Base-by-base conservation (phyloP, 2,113 vertebrate genomes). In the Heterotilapia buettikoferi region DNA sequence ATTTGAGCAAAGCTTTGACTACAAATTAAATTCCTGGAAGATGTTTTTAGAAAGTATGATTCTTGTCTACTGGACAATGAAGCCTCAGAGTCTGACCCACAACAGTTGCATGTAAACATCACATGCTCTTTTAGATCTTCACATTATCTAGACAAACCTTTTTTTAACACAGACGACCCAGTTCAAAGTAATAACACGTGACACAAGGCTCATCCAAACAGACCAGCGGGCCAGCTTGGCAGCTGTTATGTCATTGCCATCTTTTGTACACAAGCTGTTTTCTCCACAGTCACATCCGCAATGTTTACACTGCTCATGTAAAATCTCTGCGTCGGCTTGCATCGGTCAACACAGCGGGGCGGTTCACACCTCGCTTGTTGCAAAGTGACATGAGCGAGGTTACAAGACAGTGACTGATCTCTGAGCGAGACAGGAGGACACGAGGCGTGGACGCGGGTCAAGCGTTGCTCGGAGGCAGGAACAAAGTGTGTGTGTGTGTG, bases 351-450 rank as follows among this genome's bases (percentile, higher is more conserved):
- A 3, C 57, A 10, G 29, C 47, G 5, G 73, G 80, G 29, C 50
- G 12, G 84, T 52, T 91, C 90, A 47, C 92, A 54, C 84, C 92
- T 90, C 36, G 45, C 31, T 24, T 53, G 82, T 86, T 40, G 31
- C 66, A 31, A 71, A 79, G 85, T 38, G 89, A 91, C 92, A 76
- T 1, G n/a, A 90, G 82, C 38, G 52, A 82, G n/a, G 82, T 76
- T 36, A 84, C 57, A 6, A 56, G 90, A 81, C 59, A 21, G 84
- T 38, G 92, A 90, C 82, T 52, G 90, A 87, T 86, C 86, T 33
- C 61, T 33, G 76, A 1, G 26, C 57, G 45, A 43, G 52, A 40
- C 36, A 24, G 59, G 80, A 45, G 83, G 87, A 83, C 78, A 36
- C 6, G 26, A 87, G 59, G 73, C 31, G 18, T 5, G 80, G 57